Base-by-base conservation (phyloP, 2,888 invertebrate genomes). In the Sturmia bella region DNA sequence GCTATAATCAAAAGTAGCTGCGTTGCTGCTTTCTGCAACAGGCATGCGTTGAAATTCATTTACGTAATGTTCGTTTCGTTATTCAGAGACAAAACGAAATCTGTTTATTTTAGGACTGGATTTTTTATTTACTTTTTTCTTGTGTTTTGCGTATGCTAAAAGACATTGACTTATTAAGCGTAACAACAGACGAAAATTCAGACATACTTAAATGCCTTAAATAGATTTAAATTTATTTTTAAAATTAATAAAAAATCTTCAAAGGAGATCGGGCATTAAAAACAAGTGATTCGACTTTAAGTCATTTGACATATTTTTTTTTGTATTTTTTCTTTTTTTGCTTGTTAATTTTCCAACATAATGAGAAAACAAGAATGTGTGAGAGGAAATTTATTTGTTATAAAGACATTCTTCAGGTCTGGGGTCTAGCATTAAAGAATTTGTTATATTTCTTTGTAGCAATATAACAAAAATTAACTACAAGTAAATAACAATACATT, bases 101-200 rank as follows among this genome's bases (percentile, higher is more conserved):
- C 24, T 37, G 2, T 32, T 41, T 52, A 1, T 43, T 56, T 61
- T 48, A 45, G 17, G 41, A 70, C n/a, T n/a, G 4, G 11, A 32
- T 9, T 21, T 17, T n/a, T 56, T 72, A 7, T 57, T 39, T 11
- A 17, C n/a, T n/a, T n/a, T n/a, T n/a, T n/a, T n/a, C n/a, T n/a
- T n/a, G n/a, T n/a, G n/a, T n/a, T n/a, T n/a, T n/a, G 37, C 21
- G 41, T 17, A 12, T n/a, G 50, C 50, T 61, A 79, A 63, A 19
- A 79, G 79, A 74, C 79, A 73, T 79, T 79, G 73, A 79, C 73
- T 79, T 79, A 79, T 79, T 79, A 68, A 56, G 79, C 73, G 63
- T 73, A 79, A 79, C 73, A 73, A 27, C 68, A 69, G 73, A 73
- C 79, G 68, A 37, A 32, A 45, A 56, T 48, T 37, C n/a, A 69